phyloP scores from a whole-genome alignment of 2,113 vertebrate species.

The Oncorhynchus clarkii region DNA sequence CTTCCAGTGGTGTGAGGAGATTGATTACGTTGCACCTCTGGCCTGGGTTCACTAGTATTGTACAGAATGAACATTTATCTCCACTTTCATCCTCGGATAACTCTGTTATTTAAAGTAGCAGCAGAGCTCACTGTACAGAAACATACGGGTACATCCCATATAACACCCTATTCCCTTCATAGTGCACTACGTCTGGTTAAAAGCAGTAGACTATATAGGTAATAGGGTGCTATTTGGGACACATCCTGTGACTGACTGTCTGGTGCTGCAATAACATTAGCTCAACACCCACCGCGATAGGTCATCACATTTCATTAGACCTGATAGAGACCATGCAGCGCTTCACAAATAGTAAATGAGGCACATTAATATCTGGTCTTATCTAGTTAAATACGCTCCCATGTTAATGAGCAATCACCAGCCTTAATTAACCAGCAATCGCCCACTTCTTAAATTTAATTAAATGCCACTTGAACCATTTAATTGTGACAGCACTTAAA shows the following conservation, averaged over 20 bases:
- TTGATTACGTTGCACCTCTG: background rate
- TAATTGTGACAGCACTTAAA: conserved; percentile 43
- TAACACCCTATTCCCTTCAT: background rate
- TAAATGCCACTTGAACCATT: conserved; percentile 45
- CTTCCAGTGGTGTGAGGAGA: background rate
- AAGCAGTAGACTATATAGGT: too few relatives aligned
- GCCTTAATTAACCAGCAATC: conserved; percentile 49
- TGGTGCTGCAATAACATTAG: background rate
- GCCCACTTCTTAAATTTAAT: conserved; percentile 46
- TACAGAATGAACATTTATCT: background rate
- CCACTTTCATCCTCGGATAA: background rate
- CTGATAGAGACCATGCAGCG: background rate
- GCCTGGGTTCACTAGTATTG: background rate
- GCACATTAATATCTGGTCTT: conserved; percentile 21
- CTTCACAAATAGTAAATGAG: background rate
- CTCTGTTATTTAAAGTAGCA: background rate
- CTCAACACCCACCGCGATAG: background rate
- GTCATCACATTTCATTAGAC: conserved; percentile 6
- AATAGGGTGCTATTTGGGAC: background rate
- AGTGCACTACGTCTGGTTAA: background rate
- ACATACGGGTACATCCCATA: too few relatives aligned
- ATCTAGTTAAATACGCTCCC: conserved; percentile 34
- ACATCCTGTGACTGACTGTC: background rate
- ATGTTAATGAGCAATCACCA: conserved; percentile 43
- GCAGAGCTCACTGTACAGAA: background rate